A percentile compares a stretch with the other conserved stretches of the same genome.
phyloP scores from a whole-genome alignment of 2,888 invertebrate genomes.

The Azorinus chamasolen region DNA sequence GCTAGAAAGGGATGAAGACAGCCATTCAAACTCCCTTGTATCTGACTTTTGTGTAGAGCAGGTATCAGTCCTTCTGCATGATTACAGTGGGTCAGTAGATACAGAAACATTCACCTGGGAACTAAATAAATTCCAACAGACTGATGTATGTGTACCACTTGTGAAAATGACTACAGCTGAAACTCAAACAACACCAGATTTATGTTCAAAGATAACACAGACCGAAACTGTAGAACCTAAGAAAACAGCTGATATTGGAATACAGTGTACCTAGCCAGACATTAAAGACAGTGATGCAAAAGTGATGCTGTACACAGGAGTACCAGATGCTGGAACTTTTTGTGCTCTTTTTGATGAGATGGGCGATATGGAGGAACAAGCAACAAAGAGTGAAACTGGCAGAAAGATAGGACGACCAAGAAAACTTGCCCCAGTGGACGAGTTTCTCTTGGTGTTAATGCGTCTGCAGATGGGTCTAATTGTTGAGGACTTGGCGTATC shows the following conservation, averaged over 20 bases:
- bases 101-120: too few species aligned
- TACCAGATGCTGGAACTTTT: constrained; percentile 39
- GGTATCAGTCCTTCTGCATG: too few species aligned
- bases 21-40: too few species aligned
- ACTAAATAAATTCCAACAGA: too few species aligned
- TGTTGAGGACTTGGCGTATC: constrained; percentile 32
- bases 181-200: too few species aligned
- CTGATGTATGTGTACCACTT: too few species aligned
- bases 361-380: constrained; percentile 4
- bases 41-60: too few species aligned
- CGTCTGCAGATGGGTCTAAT: constrained; percentile 40
- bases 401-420: constrained; percentile 26
- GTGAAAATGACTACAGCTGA: too few species aligned
- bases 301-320: constrained; percentile 53
- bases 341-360: constrained; percentile 41
- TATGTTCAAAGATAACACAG: too few species aligned
- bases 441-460: constrained; percentile 43
- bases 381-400: neutral
- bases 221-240: too few species aligned
- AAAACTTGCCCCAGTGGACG: constrained; percentile 28
- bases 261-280: constrained; percentile 25
- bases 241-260: constrained; percentile 5
- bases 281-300: constrained; percentile 28
- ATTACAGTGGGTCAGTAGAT: too few species aligned
- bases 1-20: too few species aligned